phyloP scores from a whole-genome alignment of 2,113 vertebrate species.

The Phalacrocorax pelagicus region DNA sequence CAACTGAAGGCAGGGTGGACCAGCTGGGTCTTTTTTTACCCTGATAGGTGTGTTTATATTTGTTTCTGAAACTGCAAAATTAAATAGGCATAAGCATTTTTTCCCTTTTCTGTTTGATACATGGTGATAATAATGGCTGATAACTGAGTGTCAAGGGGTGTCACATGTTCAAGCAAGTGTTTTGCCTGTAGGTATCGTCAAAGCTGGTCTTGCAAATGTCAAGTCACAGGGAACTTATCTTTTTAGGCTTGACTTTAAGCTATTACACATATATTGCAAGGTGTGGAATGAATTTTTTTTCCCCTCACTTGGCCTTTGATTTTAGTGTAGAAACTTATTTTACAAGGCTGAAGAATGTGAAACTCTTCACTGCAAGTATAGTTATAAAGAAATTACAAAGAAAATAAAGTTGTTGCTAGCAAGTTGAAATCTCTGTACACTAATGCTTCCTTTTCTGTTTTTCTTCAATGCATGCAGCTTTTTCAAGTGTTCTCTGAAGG shows the following conservation, averaged over 20 bases:
- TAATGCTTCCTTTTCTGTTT: background rate
- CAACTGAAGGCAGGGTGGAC: too few relatives aligned
- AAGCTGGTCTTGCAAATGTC: background rate
- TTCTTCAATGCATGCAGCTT: background rate
- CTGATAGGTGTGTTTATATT: background rate
- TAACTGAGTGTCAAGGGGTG: background rate
- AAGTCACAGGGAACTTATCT: background rate
- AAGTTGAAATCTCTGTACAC: background rate
- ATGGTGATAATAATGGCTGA: background rate
- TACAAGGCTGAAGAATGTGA: fast-evolving
- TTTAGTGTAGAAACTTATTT: background rate
- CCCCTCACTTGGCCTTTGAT: background rate
- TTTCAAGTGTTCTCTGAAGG: background rate
- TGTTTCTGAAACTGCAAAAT: background rate
- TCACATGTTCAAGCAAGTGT: background rate
- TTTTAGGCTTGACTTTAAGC: background rate
- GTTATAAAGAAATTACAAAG: background rate
- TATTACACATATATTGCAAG: background rate
- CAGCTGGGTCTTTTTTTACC: background rate
- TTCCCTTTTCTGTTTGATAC: background rate
- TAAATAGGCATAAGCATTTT: background rate
- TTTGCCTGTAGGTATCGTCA: background rate
- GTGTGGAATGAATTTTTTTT: background rate
- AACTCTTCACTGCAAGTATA: background rate
- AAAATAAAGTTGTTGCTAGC: background rate